These are phyloP conservation scores for Cydia amplana DNA, from an alignment of 1,140 invertebrate genomes.

Conservation along the genomic window DNA sequence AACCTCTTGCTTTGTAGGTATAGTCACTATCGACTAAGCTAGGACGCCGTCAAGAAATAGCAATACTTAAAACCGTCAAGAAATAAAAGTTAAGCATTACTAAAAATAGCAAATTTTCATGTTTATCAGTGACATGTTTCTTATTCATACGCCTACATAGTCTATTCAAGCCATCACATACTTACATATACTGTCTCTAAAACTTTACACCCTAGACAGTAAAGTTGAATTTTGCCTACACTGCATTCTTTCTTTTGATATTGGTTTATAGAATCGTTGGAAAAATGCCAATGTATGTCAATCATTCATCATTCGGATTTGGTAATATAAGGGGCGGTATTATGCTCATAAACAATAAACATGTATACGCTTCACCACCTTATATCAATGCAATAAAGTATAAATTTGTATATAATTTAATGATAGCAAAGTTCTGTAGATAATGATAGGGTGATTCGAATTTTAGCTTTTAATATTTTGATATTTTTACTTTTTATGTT, in stretches of 20 bases:
- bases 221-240: not conserved
- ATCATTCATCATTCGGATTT: constrained; percentile 23
- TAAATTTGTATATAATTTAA: not conserved
- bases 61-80: no score
- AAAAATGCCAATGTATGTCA: constrained; percentile 29
- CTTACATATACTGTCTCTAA: not conserved
- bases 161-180: constrained; percentile 16
- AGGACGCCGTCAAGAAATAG: not conserved
- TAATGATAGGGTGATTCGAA: not conserved
- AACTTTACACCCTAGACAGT: not conserved
- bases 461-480: constrained; percentile 4
- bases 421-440: not conserved
- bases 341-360: not conserved
- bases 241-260: not conserved
- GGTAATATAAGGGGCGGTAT: constrained; percentile 12
- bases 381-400: not conserved
- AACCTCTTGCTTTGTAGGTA: no score
- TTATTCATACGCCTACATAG: constrained; percentile 1
- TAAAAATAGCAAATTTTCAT: not conserved
- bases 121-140: not conserved
- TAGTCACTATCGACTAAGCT: no score
- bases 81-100: not conserved
- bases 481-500: constrained; percentile 3
- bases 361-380: not conserved
- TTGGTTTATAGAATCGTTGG: constrained; percentile 23